Conservation (phyloP, 37 sponge, comb jelly and placozoan genomes). For the Halisarca cf. caerulea region DNA sequence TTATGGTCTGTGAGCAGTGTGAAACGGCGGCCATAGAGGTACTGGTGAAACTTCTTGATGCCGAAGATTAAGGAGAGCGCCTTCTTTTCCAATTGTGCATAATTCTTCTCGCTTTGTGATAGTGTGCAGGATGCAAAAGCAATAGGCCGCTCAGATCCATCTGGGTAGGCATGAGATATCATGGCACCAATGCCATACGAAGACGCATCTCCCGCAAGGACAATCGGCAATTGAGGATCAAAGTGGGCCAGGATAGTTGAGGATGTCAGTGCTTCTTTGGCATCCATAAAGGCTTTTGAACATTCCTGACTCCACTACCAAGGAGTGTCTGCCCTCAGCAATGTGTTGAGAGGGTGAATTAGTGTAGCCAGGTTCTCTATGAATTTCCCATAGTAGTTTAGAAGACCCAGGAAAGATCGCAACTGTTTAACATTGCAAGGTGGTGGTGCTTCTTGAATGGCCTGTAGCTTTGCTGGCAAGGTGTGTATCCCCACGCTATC, state of each 20-base stretch:
- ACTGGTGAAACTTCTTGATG: too few species aligned
- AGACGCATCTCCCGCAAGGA: too few species aligned
- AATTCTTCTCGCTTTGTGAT: too few species aligned
- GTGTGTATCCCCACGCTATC: slow-evolving; percentile 1
- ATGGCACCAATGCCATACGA: too few species aligned
- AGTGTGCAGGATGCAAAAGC: too few species aligned
- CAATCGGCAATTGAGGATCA: too few species aligned
- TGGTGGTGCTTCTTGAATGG: slow-evolving; percentile 6
- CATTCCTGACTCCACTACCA: background rate
- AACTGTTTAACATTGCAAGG: background rate
- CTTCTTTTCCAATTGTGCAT: too few species aligned
- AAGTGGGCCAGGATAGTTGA: background rate
- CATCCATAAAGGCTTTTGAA: background rate
- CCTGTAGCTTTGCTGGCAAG: background rate
- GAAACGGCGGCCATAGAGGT: too few species aligned
- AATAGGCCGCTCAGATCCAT: too few species aligned
- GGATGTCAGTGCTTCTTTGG: background rate
- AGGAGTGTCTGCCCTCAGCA: background rate
- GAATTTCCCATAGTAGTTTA: slow-evolving; percentile 22
- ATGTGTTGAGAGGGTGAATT: background rate
- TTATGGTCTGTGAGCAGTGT: too few species aligned
- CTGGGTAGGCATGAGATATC: too few species aligned
- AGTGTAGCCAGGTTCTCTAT: background rate
- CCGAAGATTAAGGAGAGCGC: too few species aligned
- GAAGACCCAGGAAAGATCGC: background rate